These are phyloP conservation scores for Calameuta idolon DNA, from an alignment of 2,888 invertebrate species.

Conservation along the genomic window DNA sequence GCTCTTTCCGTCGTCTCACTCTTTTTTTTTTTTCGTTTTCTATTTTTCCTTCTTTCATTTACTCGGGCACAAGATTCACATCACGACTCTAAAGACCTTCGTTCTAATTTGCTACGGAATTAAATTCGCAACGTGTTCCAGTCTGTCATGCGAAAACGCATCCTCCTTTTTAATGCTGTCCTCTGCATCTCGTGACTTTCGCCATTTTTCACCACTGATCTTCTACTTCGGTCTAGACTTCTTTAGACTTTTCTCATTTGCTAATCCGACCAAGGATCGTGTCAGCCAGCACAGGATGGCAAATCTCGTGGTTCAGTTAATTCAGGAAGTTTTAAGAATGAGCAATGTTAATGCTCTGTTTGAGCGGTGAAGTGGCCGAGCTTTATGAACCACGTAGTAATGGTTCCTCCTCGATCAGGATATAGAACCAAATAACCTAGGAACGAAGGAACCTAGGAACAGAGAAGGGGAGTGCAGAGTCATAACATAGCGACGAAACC, in stretches of 20 bases:
- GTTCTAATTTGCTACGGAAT: background rate
- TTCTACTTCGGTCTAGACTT: background rate
- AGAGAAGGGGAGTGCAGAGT: background rate
- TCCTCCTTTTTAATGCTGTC: background rate
- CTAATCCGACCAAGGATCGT: background rate
- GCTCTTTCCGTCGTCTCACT: background rate
- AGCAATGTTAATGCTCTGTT: constrained; percentile 19
- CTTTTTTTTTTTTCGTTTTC: constrained; percentile 7
- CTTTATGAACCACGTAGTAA: constrained; percentile 51
- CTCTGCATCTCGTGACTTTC: background rate
- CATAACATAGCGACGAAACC: constrained; percentile 32
- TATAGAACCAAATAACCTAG: background rate
- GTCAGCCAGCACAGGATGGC: background rate
- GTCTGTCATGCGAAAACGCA: background rate
- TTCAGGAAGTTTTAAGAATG: background rate
- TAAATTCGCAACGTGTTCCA: background rate
- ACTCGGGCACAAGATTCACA: constrained; percentile 2
- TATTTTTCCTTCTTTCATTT: constrained; percentile 4
- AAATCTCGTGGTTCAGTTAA: background rate
- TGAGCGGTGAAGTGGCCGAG: constrained; percentile 38
- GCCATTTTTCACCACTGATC: background rate
- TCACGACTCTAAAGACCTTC: constrained; percentile 13
- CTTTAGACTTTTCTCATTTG: background rate
- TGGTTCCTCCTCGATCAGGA: constrained; percentile 26
- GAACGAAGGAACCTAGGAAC: background rate